A percentile compares a stretch with the other conserved stretches of the same genome.
phyloP scores from a whole-genome alignment of 23 tunicate genomes.

The Clavelina lepadiformis region DNA sequence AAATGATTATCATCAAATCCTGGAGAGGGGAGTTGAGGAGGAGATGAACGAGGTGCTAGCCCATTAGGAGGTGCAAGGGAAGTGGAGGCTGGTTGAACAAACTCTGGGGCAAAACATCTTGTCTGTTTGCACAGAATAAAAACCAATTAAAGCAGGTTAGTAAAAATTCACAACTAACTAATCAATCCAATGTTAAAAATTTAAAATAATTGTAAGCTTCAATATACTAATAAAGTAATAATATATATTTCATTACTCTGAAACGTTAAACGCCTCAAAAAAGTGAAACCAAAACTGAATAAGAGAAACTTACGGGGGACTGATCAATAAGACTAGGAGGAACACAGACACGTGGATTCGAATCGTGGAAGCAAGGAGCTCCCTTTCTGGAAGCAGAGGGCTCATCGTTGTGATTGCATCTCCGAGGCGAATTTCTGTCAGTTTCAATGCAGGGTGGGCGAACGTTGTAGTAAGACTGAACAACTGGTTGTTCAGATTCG shows the following conservation, averaged over 20 bases:
- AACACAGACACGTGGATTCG: constrained; percentile 21
- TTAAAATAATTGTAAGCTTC: too few relatives aligned
- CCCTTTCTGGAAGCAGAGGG: constrained; percentile 16
- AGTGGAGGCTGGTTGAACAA: constrained; percentile 7
- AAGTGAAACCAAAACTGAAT: too few relatives aligned
- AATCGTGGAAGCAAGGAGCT: constrained; percentile 28
- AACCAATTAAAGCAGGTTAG: too few relatives aligned
- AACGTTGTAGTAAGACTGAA: constrained; percentile 22
- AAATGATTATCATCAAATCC: constrained; percentile 33
- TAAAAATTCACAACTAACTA: too few relatives aligned
- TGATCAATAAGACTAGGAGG: constrained; percentile 32
- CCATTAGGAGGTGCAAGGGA: constrained; percentile 3
- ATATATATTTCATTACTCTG: not conserved
- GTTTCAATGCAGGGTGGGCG: not conserved
- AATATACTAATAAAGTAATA: too few relatives aligned
- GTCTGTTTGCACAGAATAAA: constrained; percentile 18
- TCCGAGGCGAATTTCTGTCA: not conserved
- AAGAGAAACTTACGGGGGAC: constrained; percentile 18
- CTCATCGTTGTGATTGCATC: not conserved
- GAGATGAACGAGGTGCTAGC: constrained; percentile 11
- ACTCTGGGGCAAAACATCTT: constrained; percentile 1
- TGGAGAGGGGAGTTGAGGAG: constrained; percentile 31
- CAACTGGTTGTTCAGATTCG: not conserved
- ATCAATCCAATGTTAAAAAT: too few relatives aligned
- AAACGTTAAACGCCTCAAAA: too few relatives aligned